A percentile compares a stretch with the other conserved stretches of the same genome.
phyloP scores from a whole-genome alignment of 2,797 vertebrate genomes.

The Hemibagrus guttatus region DNA sequence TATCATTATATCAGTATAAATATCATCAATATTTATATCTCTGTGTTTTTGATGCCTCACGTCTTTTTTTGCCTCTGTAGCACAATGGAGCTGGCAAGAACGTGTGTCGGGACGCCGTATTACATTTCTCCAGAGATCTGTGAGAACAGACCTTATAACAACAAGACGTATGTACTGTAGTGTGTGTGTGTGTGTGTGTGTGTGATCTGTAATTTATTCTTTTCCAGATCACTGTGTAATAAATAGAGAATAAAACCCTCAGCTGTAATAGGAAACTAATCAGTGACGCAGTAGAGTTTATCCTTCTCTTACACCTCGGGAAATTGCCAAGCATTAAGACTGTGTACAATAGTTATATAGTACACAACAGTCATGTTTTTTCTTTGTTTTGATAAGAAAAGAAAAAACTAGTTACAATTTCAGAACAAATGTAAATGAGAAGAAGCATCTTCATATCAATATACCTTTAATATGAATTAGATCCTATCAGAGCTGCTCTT shows the following conservation, averaged over 20 bases:
- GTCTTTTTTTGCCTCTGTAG: conserved; percentile 7
- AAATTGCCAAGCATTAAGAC: neutral
- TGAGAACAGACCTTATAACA: conserved; percentile 85
- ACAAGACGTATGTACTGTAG: conserved; percentile 50
- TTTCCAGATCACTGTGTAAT: neutral
- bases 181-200: neutral
- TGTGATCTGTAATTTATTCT: neutral
- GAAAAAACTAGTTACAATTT: no score
- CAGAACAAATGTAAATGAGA: neutral
- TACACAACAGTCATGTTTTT: neutral
- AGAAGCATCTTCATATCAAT: neutral
- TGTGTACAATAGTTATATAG: no score
- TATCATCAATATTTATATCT: no score
- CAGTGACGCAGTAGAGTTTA: neutral
- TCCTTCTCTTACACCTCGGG: neutral
- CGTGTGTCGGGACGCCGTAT: conserved; percentile 87
- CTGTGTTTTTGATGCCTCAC: neutral
- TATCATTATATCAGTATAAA: neutral
- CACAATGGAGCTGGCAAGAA: conserved; percentile 49
- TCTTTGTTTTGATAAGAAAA: neutral
- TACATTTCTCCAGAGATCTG: conserved; percentile 96
- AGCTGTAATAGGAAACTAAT: neutral
- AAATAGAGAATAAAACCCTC: neutral
- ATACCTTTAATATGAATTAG: neutral
- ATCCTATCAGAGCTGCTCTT: no score